These are phyloP conservation scores for Menidia menidia DNA, from an alignment of 2,797 vertebrate species.

Conservation along the genomic window DNA sequence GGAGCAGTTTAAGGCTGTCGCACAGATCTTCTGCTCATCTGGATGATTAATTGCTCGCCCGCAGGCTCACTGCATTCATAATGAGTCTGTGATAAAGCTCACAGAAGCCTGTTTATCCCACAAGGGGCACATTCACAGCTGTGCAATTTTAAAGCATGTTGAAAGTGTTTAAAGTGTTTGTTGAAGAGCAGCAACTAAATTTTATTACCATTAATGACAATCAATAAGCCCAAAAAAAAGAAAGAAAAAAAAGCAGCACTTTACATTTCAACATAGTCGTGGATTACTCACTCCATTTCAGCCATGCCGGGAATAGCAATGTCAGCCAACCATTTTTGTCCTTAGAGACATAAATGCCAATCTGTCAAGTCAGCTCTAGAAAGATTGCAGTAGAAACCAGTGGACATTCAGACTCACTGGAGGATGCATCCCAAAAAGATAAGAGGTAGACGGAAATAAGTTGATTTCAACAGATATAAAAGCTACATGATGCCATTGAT, in stretches of 20 bases:
- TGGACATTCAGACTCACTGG: background rate
- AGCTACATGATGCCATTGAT: background rate
- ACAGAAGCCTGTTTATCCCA: constrained; percentile 16
- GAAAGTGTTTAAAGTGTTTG: background rate
- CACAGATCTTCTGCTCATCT: constrained; percentile 18
- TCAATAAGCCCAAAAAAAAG: background rate
- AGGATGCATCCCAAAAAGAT: background rate
- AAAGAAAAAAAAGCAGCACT: background rate
- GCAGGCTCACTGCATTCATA: constrained; percentile 31
- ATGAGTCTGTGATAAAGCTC: constrained; percentile 38
- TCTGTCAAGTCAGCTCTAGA: background rate
- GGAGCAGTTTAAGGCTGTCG: constrained; percentile 13
- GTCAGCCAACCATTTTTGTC: background rate
- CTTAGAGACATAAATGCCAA: background rate
- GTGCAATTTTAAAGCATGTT: constrained; percentile 13
- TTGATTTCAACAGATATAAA: background rate
- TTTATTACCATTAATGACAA: background rate
- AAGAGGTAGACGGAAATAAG: background rate
- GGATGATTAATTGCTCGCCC: constrained; percentile 48
- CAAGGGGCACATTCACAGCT: constrained; percentile 9
- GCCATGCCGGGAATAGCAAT: background rate
- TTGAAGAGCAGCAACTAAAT: background rate
- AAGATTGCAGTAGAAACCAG: background rate
- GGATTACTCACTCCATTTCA: background rate
- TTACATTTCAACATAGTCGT: background rate